Percentiles rank a stretch among this genome's conserved stretches.
Conservation (phyloP, 1,140 invertebrate genomes). For the Anastrepha ludens region DNA sequence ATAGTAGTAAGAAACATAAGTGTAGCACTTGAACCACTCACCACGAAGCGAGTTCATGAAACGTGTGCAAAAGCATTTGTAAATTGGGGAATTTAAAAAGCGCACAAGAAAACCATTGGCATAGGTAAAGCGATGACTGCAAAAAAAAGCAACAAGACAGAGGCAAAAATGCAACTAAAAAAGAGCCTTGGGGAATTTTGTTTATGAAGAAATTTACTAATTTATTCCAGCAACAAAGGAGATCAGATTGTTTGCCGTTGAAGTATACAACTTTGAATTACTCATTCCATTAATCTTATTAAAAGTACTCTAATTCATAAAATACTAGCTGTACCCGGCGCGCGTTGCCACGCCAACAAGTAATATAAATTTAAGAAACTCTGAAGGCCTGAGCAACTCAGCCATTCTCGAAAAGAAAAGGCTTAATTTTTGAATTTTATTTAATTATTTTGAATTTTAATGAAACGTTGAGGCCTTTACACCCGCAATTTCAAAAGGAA, state of each 20-base stretch:
- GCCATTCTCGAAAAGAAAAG: too few relatives aligned
- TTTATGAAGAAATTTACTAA: neutral
- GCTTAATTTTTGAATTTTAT: neutral
- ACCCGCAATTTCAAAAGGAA: too few relatives aligned
- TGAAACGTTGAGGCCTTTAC: neutral
- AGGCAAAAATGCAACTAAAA: too few relatives aligned
- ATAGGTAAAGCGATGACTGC: neutral
- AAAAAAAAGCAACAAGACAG: neutral
- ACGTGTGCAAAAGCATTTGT: constrained; percentile 23
- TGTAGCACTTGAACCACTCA: neutral
- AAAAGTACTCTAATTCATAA: neutral
- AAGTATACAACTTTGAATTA: neutral
- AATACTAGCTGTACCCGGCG: neutral
- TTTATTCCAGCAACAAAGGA: neutral
- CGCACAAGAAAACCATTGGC: constrained; percentile 13
- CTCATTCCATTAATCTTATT: neutral
- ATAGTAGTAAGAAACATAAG: neutral
- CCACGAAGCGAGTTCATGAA: constrained; percentile 24
- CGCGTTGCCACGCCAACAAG: too few relatives aligned
- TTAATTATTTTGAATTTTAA: neutral
- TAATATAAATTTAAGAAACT: too few relatives aligned
- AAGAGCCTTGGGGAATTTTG: neutral
- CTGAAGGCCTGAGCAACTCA: too few relatives aligned
- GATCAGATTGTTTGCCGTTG: neutral
- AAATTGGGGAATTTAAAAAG: constrained; percentile 30